Evolutionary conservation across 2,888 invertebrate species (phyloP), one percentile per base, ranked within the genome.

Genomic region (Hoplodrina blanda): DNA sequence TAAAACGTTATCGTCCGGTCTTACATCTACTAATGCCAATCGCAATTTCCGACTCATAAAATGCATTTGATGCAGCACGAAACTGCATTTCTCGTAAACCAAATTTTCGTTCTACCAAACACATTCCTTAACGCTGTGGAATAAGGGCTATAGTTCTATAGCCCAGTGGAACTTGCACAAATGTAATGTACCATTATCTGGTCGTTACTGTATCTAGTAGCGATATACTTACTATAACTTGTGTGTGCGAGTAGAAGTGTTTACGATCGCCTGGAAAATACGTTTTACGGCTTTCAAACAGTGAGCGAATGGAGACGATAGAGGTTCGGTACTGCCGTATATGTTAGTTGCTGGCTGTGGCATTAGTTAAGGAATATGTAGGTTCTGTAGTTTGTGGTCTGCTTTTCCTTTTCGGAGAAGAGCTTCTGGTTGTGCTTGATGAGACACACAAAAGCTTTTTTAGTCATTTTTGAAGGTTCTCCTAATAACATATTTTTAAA

Each of bases 231-330:
- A 73, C 76, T 76, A 68, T 78, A 83, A 84, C 7, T 41, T 46
- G 17, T 17, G 83, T 81, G 86, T 78, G 77, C 83, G 68, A 81
- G 82, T 85, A 82, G 83, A 86, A 87, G 87, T 88, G 88, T 94
- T 94, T 93, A 94, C 91, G 94, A 93, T 91, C 91, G 91, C 91
- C 89, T 91, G 89, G 89, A 89, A 83, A 88, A 89, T 83, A 87
- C 86, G 85, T 77, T 94, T 93, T 92, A 94, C 84, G 83, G 85
- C 85, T 81, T 88, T 85, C 82, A 76, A 83, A 84, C 87, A 86
- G 84, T 90, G 87, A 89, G 85, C 78, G 77, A 73, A 67, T 80
- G 72, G 78, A 80, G 50, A 33, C 50, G 25, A 46, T 17, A 19
- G 55, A 15, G 8, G 19, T 44, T 17, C 77, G 77, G 62, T 72